Evolutionary conservation across 2,113 vertebrate species (phyloP).

Genomic region (Nymphicus hollandicus): DNA sequence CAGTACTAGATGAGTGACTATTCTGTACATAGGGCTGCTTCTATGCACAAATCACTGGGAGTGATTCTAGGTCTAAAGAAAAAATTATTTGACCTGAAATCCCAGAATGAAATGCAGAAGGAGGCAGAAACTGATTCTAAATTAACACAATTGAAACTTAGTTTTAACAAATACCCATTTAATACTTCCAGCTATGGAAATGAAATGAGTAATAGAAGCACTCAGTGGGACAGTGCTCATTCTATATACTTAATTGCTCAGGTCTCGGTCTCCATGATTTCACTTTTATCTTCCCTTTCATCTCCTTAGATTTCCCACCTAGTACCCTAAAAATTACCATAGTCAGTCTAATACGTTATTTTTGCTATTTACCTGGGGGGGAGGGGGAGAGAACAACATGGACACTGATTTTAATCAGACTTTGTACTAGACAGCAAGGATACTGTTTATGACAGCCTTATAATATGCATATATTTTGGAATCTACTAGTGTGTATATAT

Average conservation of each 20-base stretch:
- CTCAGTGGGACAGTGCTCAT: neutral
- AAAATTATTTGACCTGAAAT: neutral
- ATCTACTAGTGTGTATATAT: neutral
- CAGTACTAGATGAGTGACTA: neutral
- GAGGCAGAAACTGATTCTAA: neutral
- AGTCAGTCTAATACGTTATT: slow-evolving; percentile 80
- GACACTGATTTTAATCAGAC: neutral
- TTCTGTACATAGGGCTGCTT: neutral
- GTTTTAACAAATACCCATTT: neutral
- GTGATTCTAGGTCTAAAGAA: neutral
- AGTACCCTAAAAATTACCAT: slow-evolving; percentile 77
- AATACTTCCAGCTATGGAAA: neutral
- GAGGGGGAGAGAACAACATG: neutral
- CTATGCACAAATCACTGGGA: neutral
- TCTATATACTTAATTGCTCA: neutral
- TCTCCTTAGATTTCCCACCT: slow-evolving; percentile 81
- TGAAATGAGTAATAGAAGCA: neutral
- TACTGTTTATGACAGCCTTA: neutral
- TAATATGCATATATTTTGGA: neutral
- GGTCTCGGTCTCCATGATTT: neutral
- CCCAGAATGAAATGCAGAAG: neutral
- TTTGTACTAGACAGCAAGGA: neutral
- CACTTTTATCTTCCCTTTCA: slow-evolving; percentile 82
- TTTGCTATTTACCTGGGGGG: slow-evolving; percentile 66
- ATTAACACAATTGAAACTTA: neutral